Percentiles rank a stretch among this genome's conserved stretches.
Evolutionary conservation across 64 coral and sea anemone genomes (phyloP).

Genomic region (Astreopora myriophthalma): DNA sequence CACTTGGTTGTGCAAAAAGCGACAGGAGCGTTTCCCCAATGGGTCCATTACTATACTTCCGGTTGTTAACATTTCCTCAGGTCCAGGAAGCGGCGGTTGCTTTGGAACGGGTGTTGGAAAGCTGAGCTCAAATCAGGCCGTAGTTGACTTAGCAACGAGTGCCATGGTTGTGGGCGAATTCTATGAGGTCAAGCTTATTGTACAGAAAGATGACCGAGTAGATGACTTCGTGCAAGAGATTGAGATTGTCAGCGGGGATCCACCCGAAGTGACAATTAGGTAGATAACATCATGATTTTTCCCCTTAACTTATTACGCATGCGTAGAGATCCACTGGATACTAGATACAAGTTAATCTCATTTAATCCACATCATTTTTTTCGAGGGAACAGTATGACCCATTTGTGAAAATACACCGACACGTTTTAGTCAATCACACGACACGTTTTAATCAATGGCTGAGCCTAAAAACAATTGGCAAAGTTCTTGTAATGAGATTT

Average conservation of each 20-base stretch:
- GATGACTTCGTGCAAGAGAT: slow-evolving; percentile 64
- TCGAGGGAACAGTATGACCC: too few species aligned
- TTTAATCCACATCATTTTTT: too few species aligned
- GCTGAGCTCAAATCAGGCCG: not conserved
- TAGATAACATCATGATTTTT: not conserved
- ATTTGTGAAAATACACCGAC: too few species aligned
- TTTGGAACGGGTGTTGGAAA: slow-evolving; percentile 83
- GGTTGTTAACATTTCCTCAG: not conserved
- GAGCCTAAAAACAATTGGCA: too few species aligned
- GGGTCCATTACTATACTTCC: not conserved
- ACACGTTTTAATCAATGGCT: too few species aligned
- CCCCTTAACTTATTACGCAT: not conserved
- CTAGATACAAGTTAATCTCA: too few species aligned
- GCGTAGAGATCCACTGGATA: too few species aligned
- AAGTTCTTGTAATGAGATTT: too few species aligned
- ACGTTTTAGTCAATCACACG: too few species aligned
- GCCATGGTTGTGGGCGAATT: slow-evolving; percentile 38
- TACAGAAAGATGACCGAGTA: slow-evolving; percentile 19
- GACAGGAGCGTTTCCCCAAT: slow-evolving; percentile 44
- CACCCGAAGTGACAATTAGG: slow-evolving; percentile 75
- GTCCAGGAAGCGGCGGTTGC: slow-evolving; percentile 63
- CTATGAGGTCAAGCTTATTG: slow-evolving; percentile 76
- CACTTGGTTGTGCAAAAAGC: slow-evolving; percentile 81
- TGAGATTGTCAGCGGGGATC: slow-evolving; percentile 74
- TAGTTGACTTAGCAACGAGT: slow-evolving; percentile 39